Conservation (phyloP, 2,113 vertebrate genomes). For the Leptocoma aspasia region DNA sequence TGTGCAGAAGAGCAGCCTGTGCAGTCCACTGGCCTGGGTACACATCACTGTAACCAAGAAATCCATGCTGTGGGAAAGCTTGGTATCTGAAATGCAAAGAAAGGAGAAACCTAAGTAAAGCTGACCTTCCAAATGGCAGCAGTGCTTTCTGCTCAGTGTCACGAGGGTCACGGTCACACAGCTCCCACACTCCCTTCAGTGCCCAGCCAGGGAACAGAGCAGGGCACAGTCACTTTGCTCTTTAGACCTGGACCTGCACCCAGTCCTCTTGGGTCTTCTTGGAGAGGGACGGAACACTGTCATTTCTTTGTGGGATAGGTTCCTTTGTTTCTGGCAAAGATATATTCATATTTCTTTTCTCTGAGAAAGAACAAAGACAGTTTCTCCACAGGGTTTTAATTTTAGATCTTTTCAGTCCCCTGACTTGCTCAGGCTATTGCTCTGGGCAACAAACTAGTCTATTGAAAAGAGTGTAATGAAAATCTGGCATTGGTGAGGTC, state of each 20-base stretch:
- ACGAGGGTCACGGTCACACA: no score
- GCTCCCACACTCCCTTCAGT: fast-evolving
- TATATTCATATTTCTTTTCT: background rate
- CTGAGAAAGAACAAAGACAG: background rate
- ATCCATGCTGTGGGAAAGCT: background rate
- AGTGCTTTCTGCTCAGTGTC: background rate
- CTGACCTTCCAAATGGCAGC: background rate
- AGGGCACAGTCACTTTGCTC: fast-evolving
- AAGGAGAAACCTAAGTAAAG: background rate
- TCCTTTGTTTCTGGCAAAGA: background rate
- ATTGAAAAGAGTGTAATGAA: background rate
- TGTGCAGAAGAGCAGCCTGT: background rate
- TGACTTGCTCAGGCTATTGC: background rate
- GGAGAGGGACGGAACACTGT: background rate
- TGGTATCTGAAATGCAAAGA: background rate
- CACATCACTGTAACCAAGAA: background rate
- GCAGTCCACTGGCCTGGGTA: no score
- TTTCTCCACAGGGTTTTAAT: background rate
- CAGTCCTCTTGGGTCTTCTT: background rate
- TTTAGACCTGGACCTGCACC: background rate
- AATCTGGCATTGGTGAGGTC: background rate
- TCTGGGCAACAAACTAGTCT: background rate
- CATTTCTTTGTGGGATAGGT: background rate
- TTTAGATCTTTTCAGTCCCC: background rate
- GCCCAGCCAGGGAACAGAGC: fast-evolving